Percentiles rank a stretch among this genome's conserved stretches.
Evolutionary conservation across 2,113 vertebrate genomes (phyloP).

Genomic region (Vimba vimba): DNA sequence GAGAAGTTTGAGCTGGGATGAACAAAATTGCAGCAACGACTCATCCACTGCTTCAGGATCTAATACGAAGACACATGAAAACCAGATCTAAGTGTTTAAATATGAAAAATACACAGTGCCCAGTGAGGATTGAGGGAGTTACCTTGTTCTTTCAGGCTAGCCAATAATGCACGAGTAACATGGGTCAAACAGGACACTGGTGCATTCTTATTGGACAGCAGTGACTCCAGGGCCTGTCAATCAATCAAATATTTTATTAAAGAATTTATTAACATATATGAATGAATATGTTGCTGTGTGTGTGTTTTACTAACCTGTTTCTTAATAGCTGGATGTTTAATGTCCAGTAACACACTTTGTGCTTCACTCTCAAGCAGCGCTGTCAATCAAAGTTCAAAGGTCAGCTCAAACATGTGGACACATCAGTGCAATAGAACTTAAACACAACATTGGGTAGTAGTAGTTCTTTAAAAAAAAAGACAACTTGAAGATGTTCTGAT

Average conservation of each 20-base stretch:
- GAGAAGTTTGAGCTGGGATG: conserved; percentile 85
- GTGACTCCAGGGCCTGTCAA: conserved; percentile 88
- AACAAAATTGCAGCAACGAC: conserved; percentile 86
- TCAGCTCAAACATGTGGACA: background rate
- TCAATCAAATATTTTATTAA: conserved; percentile 36
- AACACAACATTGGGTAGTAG: background rate
- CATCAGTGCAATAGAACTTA: background rate
- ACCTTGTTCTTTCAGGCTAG: conserved; percentile 88
- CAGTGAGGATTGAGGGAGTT: conserved; percentile 28
- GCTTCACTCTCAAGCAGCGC: conserved; percentile 87
- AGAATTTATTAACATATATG: background rate
- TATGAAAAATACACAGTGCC: background rate
- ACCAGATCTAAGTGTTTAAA: background rate
- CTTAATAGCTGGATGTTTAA: conserved; percentile 94
- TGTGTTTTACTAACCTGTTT: conserved; percentile 83
- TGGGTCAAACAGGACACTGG: conserved; percentile 85
- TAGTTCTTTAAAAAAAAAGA: background rate
- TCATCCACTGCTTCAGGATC: conserved; percentile 87
- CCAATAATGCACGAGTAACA: conserved; percentile 81
- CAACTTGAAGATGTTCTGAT: too few relatives aligned
- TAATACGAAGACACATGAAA: conserved; percentile 63
- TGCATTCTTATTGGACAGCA: conserved; percentile 83
- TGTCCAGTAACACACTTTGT: conserved; percentile 87
- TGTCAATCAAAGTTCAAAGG: conserved; percentile 63
- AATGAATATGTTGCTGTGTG: background rate